Evolutionary conservation across 2,888 invertebrate species (phyloP), one percentile per base, ranked within the genome.

Genomic region (Drymonia ruficornis): DNA sequence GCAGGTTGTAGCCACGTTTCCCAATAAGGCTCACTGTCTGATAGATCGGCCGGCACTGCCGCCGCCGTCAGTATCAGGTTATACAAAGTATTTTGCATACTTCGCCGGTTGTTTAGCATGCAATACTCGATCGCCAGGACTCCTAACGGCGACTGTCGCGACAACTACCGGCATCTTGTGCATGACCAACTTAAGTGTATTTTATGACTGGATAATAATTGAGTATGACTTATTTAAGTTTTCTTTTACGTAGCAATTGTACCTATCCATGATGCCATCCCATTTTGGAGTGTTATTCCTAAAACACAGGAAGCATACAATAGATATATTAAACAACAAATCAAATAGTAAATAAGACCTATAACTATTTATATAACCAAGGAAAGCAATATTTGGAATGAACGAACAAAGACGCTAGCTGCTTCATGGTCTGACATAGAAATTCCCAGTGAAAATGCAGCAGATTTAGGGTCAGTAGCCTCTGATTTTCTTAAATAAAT

Each of bases 61-160:
- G 62, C 67, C 57, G 72, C 60, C 68, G 62, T 61, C 53, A 57
- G 61, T 74, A 75, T 80, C 78, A 70, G 65, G 75, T 77, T 77
- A 61, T 76, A 75, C 67, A 60, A 74, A 81, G 73, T 72, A 78
- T 83, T 84, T 80, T 78, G 80, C 79, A 81, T 77, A 69, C 66
- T 70, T 67, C 52, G 68, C 61, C 47, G 64, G 72, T 75, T 81
- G 78, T 80, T 87, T 85, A 83, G 83, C 81, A 89, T 87, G 84
- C 88, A 81, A 75, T 76, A 71, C 82, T 78, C 81, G 84, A 77
- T 67, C 72, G 76, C 69, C 75, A 79, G 74, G 72, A 69, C 73
- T 76, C 65, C 76, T 86, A 87, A 86, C 86, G 83, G 84, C 74
- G 74, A 70, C 67, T 76, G 84, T 84, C 86, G 86, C 82, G 85